Percentiles rank a stretch among this genome's conserved stretches.
Conservation (phyloP, 2,888 invertebrate genomes). For the Pyrochroa serraticornis region DNA sequence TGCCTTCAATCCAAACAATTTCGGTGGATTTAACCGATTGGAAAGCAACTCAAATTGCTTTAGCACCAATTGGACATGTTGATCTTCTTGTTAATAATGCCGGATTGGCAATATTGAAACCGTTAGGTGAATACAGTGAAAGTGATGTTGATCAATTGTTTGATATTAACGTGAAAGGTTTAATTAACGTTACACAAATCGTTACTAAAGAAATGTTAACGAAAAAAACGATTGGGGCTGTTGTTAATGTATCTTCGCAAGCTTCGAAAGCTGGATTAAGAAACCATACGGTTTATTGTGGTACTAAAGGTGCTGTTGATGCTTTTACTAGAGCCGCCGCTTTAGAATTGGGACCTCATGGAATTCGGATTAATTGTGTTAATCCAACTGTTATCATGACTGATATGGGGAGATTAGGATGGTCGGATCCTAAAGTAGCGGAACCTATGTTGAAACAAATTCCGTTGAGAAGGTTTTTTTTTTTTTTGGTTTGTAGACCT, state of each 20-base stretch:
- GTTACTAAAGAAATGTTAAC: slow-evolving; percentile 76
- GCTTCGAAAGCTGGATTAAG: slow-evolving; percentile 76
- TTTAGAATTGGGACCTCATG: slow-evolving; percentile 80
- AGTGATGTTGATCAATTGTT: slow-evolving; percentile 75
- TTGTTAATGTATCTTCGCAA: slow-evolving; percentile 92
- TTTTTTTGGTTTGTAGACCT: not conserved
- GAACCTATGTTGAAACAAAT: slow-evolving; percentile 77
- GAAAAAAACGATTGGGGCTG: slow-evolving; percentile 73
- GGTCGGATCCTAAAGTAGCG: slow-evolving; percentile 81
- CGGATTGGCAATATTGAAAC: slow-evolving; percentile 71
- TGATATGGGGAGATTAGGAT: slow-evolving; percentile 81
- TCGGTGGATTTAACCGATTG: slow-evolving; percentile 76
- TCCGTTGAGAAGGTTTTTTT: slow-evolving; percentile 67
- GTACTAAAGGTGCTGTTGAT: slow-evolving; percentile 89
- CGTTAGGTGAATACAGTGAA: slow-evolving; percentile 72
- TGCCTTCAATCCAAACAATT: slow-evolving; percentile 68
- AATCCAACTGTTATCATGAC: slow-evolving; percentile 96
- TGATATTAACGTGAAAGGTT: slow-evolving; percentile 82
- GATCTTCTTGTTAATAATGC: slow-evolving; percentile 90
- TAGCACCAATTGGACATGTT: slow-evolving; percentile 66
- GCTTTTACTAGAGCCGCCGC: slow-evolving; percentile 83
- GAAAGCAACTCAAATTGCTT: slow-evolving; percentile 67
- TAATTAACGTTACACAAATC: slow-evolving; percentile 85
- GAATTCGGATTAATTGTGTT: slow-evolving; percentile 88
- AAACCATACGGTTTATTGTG: slow-evolving; percentile 82